Conservation (phyloP, 2,113 vertebrate species). For the Lepus europaeus region DNA sequence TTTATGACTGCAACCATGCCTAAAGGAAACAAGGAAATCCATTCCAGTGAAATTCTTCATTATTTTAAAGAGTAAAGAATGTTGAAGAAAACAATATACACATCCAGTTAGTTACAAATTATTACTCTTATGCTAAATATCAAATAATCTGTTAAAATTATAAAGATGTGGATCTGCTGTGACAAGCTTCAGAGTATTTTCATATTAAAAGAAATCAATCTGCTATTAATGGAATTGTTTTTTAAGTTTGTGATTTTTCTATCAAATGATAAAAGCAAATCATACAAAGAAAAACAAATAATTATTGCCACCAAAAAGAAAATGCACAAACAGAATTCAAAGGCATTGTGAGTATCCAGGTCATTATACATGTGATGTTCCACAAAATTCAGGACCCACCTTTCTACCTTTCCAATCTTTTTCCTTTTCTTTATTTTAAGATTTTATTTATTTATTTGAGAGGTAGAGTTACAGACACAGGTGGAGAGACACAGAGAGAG, state of each 20-base stretch:
- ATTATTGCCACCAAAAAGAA: neutral
- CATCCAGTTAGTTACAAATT: conserved; percentile 1
- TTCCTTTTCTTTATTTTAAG: neutral
- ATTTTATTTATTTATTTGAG: no score
- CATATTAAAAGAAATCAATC: conserved; percentile 65
- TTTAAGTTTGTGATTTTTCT: conserved; percentile 68
- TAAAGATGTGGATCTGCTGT: conserved; percentile 51
- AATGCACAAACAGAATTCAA: accelerated
- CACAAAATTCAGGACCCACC: neutral
- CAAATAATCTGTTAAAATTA: conserved; percentile 71
- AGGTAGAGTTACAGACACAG: no score
- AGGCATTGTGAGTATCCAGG: accelerated
- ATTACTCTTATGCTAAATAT: conserved; percentile 46
- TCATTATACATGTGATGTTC: neutral
- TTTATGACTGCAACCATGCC: neutral
- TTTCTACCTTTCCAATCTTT: neutral
- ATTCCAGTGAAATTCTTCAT: conserved; percentile 63
- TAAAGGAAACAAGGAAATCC: conserved; percentile 46
- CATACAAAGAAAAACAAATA: neutral
- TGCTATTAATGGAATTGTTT: conserved; percentile 60
- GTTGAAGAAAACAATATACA: neutral
- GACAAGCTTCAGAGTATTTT: conserved; percentile 74
- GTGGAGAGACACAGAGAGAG: no score
- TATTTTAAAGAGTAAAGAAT: conserved; percentile 39
- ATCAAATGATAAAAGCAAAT: conserved; percentile 65